Evolutionary conservation across 2,113 vertebrate species (phyloP).

Genomic region (Lepus europaeus): DNA sequence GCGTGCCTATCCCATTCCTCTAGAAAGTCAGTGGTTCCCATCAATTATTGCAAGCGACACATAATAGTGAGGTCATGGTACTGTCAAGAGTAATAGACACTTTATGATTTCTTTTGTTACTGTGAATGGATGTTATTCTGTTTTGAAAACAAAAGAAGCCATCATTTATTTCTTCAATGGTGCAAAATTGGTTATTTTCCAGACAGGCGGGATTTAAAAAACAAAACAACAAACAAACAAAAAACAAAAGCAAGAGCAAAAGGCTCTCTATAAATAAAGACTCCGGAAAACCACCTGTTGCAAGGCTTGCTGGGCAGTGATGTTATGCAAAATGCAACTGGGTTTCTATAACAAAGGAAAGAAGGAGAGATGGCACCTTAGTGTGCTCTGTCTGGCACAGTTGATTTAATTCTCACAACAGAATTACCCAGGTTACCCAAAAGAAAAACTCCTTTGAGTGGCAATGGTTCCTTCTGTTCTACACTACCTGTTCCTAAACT

Average conservation of each 20-base stretch:
- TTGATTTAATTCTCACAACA: background rate
- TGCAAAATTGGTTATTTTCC: background rate
- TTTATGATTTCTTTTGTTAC: background rate
- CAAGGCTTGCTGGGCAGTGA: background rate
- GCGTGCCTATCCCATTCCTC: background rate
- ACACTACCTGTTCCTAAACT: background rate
- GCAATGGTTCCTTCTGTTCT: background rate
- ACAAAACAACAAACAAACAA: background rate
- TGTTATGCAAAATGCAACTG: background rate
- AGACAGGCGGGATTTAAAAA: background rate
- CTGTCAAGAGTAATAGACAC: background rate
- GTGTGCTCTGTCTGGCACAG: background rate
- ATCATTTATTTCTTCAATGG: constrained; percentile 14
- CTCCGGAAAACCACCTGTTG: background rate
- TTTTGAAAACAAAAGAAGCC: background rate
- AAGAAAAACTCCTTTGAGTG: background rate
- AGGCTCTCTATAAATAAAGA: background rate
- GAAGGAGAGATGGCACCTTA: background rate
- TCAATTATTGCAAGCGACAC: background rate
- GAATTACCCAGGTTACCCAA: background rate
- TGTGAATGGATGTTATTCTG: background rate
- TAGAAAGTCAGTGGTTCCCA: background rate
- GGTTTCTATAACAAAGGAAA: background rate
- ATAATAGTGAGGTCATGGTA: background rate
- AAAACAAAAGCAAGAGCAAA: background rate